phyloP scores from a whole-genome alignment of 2,888 invertebrate species.

The Tenodera sinensis region DNA sequence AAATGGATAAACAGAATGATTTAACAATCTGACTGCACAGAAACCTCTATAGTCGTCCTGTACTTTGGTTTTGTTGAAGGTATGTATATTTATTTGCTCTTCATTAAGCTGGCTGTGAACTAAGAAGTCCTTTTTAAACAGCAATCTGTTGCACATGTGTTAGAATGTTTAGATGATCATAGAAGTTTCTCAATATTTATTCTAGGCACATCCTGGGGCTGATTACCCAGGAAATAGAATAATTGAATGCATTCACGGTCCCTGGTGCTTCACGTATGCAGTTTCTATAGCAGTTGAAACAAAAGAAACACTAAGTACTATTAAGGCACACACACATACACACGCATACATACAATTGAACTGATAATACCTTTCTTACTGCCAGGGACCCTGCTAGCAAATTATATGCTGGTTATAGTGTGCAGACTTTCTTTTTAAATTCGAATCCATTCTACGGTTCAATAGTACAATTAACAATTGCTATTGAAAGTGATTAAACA shows the following conservation, averaged over 20 bases:
- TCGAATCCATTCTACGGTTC: not conserved
- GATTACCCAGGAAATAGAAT: not conserved
- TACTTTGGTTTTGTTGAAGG: no score
- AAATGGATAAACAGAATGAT: no score
- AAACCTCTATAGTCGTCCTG: no score
- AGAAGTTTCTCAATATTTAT: not conserved
- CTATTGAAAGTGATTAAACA: not conserved
- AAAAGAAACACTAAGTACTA: not conserved
- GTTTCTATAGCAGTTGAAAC: not conserved
- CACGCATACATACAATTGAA: not conserved
- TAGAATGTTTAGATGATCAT: not conserved
- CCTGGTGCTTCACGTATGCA: not conserved
- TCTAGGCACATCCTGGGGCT: not conserved
- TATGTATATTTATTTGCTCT: not conserved
- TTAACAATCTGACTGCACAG: no score
- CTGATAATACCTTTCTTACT: not conserved
- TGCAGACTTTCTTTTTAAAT: not conserved
- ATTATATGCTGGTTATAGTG: not conserved
- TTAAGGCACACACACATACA: not conserved
- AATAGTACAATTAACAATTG: not conserved
- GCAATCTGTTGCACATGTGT: not conserved
- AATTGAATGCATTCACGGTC: not conserved
- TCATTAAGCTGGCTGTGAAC: not conserved
- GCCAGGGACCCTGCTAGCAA: not conserved
- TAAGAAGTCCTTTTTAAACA: not conserved